phyloP scores from a whole-genome alignment of 1,140 invertebrate species.

The Aphelinus certus region DNA sequence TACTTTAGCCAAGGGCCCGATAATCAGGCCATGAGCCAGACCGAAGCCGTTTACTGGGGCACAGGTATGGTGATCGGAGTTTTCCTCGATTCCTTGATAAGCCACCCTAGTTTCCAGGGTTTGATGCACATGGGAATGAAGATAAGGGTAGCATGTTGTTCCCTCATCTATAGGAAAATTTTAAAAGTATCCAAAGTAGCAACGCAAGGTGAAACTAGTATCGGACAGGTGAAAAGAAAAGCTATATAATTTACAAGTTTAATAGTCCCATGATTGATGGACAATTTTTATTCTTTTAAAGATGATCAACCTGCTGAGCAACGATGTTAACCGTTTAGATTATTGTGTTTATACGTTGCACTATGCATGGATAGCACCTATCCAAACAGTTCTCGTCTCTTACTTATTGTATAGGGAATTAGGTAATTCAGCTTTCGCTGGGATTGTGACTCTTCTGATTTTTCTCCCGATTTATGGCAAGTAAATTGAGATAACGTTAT shows the following conservation, averaged over 20 bases:
- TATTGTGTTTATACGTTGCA: conserved; percentile 75
- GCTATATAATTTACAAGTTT: too few relatives aligned
- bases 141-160: conserved; percentile 79
- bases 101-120: conserved; percentile 83
- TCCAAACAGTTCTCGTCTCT: conserved; percentile 80
- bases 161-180: conserved; percentile 84
- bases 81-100: conserved; percentile 74
- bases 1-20: conserved; percentile 68
- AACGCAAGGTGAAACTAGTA: conserved; percentile 53
- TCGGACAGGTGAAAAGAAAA: conserved; percentile 45
- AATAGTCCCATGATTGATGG: too few relatives aligned
- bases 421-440: conserved; percentile 78
- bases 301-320: conserved; percentile 92
- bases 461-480: conserved; percentile 86
- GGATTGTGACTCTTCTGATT: conserved; percentile 79
- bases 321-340: conserved; percentile 84
- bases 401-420: conserved; percentile 81
- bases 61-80: conserved; percentile 74
- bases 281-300: conserved; percentile 70
- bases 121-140: conserved; percentile 81
- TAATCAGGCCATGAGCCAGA: conserved; percentile 54
- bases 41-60: conserved; percentile 74
- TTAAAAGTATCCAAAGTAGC: conserved; percentile 47
- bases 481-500: background rate
- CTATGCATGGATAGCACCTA: conserved; percentile 83